Base-by-base conservation (phyloP, 1,140 invertebrate species). In the Aphidius gifuensis region DNA sequence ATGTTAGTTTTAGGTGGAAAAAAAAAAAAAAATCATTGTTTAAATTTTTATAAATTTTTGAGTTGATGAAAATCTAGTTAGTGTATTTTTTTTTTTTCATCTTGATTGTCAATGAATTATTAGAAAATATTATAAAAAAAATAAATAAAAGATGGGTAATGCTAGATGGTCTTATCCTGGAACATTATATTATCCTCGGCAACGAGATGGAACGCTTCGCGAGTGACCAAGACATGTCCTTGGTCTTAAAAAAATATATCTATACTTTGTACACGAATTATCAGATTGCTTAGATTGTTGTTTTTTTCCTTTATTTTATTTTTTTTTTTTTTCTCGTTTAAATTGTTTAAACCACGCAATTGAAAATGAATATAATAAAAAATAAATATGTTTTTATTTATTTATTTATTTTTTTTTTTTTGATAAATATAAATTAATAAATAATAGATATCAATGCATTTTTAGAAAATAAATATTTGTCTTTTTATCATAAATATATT, bases 181-280 rank as follows among this genome's bases (percentile, higher is more conserved):
- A 74, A 76, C 74, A 68, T 69, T 71, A 72, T 66, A 81, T 81
- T 81, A 81, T 81, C 76, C 77, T 73, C 77, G 73, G 69, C 78
- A 81, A 71, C 79, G 78, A 79, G 74, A 78, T 73, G 77, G 78
- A 81, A 80, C 78, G 77, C 57, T 66, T 68, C 63, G 62, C 56
- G 61, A 63, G 44, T 23, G 60, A 46, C 53, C 53, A 49, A 57
- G 45, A 49, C 43, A 16, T 58, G 75, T 76, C 77, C 76, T 80
- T 79, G 76, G 71, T 70, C 61, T 63, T 47, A 62, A 61, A 60
- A 63, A 49, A 49, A 9, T n/a, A 48, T 16, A n/a, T 16, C 44
- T 59, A 44, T 58, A 40, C 38, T n/a, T 48, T 50, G 53, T 55
- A 43, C 53, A 55, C 53, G 44, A 46, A 43, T 32, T 48, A 58